Evolutionary conservation across 1,140 invertebrate genomes (phyloP), one percentile per base, ranked within the genome.

Genomic region (Lamellibrachia luymesi): DNA sequence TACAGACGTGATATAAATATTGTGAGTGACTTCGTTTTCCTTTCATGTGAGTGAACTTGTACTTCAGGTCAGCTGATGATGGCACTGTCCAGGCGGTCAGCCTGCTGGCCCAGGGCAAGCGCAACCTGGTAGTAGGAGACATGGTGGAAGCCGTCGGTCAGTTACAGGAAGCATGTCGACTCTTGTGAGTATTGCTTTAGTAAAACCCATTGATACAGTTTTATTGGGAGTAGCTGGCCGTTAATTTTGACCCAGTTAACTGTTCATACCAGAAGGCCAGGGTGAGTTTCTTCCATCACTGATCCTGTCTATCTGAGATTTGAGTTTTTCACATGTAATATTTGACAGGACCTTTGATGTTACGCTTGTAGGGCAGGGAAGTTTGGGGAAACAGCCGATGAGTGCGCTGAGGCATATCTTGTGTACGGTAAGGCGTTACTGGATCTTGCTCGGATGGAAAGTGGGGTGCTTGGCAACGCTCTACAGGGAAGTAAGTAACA

Each of bases 381-480:
- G 93, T 97, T 98, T 96, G 98, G 98, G 2, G 98, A 98, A 92
- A 97, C 97, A 17, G 97, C 97, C 0, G 97, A 97, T 94, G 97
- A 98, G 95, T 98, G 98, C 95, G 98, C 97, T 22, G 98, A 98
- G 92, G 97, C 98, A 17, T 98, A 98, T 96, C 97, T 98, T 93
- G 97, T 97, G 91, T 98, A 98, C 96, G 98, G 98, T 0, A 97
- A 97, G 95, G 97, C 98, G 4, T 96, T 99, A 5, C 96, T 99
- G 38, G 98, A 98, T 93, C 95, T 98, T 64, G 97, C 98, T 0
- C 97, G 98, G 94, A 97, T 98, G 94, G 98, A 99, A 95, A 97
- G 97, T 94, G 98, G 97, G 64, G 98, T 98, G 2, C 96, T 98
- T 5, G 98, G 98, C 6, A 97, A 97, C 95, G 97, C 97, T 90